Conservation (phyloP, 2,113 vertebrate genomes). For the Saguinus imperator region DNA sequence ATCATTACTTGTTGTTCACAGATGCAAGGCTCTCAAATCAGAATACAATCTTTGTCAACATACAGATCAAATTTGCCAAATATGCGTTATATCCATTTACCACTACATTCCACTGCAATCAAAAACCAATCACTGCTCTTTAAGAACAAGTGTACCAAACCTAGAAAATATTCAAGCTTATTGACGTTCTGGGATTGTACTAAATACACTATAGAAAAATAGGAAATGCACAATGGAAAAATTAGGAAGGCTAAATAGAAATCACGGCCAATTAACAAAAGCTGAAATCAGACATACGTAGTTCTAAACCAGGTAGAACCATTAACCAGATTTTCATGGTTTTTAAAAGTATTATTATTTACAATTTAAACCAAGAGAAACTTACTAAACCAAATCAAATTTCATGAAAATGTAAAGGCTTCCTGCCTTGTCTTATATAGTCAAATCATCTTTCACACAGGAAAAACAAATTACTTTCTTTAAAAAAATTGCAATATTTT, state of each 20-base stretch:
- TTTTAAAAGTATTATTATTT: slow-evolving; percentile 2
- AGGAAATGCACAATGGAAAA: not conserved
- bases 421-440: not conserved
- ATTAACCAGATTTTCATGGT: not conserved
- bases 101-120: slow-evolving; percentile 9
- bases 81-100: not conserved
- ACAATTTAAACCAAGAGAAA: not conserved
- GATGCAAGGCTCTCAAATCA: not conserved
- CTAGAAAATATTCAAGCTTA: not conserved
- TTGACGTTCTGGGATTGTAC: slow-evolving; percentile 26
- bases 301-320: not conserved
- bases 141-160: not conserved
- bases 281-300: not conserved
- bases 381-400: not conserved
- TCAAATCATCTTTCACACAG: not conserved
- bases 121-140: slow-evolving; percentile 39
- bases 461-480: not conserved
- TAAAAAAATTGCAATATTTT: not conserved
- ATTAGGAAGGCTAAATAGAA: not conserved
- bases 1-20: not conserved
- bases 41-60: slow-evolving; percentile 2
- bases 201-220: not conserved
- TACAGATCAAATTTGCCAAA: slow-evolving; percentile 23
- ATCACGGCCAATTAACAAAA: not conserved
- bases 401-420: slow-evolving; percentile 4